These are phyloP conservation scores for Passer domesticus DNA, from an alignment of 2,113 vertebrate genomes.

Conservation along the genomic window DNA sequence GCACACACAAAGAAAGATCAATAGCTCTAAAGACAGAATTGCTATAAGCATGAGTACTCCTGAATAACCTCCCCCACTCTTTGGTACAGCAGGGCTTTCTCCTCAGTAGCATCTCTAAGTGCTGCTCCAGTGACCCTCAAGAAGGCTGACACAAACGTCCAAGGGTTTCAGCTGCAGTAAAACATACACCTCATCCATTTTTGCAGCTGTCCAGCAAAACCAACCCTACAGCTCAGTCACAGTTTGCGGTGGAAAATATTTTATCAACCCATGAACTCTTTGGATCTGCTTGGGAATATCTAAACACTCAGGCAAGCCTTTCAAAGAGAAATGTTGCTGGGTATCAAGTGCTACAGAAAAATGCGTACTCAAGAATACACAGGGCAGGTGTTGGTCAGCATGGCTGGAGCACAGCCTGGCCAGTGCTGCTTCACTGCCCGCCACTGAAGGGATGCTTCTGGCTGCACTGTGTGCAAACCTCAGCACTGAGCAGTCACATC, in stretches of 20 bases:
- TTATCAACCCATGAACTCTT: not conserved
- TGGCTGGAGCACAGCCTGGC: not conserved
- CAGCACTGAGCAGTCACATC: not conserved
- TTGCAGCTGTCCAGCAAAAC: not conserved
- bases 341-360: not conserved
- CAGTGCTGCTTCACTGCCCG: not conserved
- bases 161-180: not conserved
- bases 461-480: not conserved
- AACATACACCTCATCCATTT: not conserved
- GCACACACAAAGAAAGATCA: not conserved
- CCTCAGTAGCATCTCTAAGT: not conserved
- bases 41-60: not conserved
- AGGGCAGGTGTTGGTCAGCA: not conserved
- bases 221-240: not conserved
- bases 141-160: not conserved
- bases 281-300: not conserved
- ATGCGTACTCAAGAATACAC: not conserved
- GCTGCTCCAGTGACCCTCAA: not conserved
- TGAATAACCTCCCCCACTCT: not conserved
- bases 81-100: constrained; percentile 1
- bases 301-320: not conserved
- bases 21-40: constrained; percentile 7
- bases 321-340: not conserved
- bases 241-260: not conserved
- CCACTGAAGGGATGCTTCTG: not conserved